phyloP scores from a whole-genome alignment of 1,140 invertebrate species.

The Drosophila equinoxialis region DNA sequence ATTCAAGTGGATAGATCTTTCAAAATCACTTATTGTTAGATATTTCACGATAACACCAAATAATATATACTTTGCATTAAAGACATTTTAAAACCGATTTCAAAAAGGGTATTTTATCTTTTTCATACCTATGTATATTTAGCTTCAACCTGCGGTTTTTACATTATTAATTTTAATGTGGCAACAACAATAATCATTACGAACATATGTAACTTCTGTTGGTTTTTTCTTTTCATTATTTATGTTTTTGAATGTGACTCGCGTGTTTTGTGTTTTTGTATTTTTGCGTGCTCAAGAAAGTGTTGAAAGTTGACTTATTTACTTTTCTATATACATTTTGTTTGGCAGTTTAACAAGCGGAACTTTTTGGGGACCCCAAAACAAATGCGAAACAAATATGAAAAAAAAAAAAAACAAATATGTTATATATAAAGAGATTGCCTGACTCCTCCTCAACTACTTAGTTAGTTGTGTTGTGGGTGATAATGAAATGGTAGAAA shows the following conservation, averaged over 20 bases:
- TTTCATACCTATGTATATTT: background rate
- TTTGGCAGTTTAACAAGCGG: slow-evolving; percentile 19
- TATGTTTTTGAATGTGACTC: slow-evolving; percentile 11
- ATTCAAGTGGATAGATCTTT: too few species aligned
- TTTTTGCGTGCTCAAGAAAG: slow-evolving; percentile 21
- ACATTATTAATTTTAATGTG: slow-evolving; percentile 12
- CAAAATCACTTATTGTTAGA: too few species aligned
- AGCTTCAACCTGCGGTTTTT: background rate
- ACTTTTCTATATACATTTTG: background rate
- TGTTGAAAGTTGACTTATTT: slow-evolving; percentile 31
- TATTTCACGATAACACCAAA: too few species aligned
- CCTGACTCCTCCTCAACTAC: background rate
- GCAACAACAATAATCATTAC: slow-evolving; percentile 11
- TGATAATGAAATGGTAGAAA: slow-evolving; percentile 22
- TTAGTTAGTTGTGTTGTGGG: background rate
- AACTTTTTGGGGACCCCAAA: slow-evolving; percentile 2
- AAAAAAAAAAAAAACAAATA: background rate
- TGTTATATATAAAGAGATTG: background rate
- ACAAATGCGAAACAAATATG: background rate
- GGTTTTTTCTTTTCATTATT: slow-evolving; percentile 7
- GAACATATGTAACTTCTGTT: slow-evolving; percentile 10
- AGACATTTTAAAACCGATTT: too few species aligned
- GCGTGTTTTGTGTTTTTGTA: slow-evolving; percentile 13
- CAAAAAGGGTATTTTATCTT: background rate
- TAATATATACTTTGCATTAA: too few species aligned